Conservation (phyloP, 1,140 invertebrate genomes). For the Acromyrmex charruanus region DNA sequence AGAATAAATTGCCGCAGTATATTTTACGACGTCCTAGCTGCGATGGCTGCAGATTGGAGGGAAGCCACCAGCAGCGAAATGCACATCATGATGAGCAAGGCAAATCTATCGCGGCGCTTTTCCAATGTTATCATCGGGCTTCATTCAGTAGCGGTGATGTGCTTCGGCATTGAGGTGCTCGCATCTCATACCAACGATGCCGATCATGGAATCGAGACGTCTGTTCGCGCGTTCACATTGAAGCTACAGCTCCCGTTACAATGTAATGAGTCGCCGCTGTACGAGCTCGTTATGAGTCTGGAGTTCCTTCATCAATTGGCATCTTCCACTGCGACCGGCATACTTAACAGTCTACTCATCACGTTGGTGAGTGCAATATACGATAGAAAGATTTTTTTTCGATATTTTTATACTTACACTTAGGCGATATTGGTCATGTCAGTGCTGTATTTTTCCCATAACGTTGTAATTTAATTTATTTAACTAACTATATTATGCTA, state of each 20-base stretch:
- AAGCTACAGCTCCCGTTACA: slow-evolving; percentile 60
- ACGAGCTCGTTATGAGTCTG: slow-evolving; percentile 32
- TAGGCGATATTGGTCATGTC: not conserved
- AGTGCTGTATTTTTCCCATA: not conserved
- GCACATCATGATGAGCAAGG: slow-evolving; percentile 32
- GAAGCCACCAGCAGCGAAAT: not conserved
- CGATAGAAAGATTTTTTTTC: not conserved
- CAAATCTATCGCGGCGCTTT: slow-evolving; percentile 3
- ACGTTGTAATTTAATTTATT: no score
- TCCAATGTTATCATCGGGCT: slow-evolving; percentile 48
- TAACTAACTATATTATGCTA: no score
- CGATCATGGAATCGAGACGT: not conserved
- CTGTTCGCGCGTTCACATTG: slow-evolving; percentile 40
- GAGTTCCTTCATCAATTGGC: slow-evolving; percentile 43
- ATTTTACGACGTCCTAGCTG: slow-evolving; percentile 44
- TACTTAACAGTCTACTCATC: slow-evolving; percentile 51
- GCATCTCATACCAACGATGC: not conserved
- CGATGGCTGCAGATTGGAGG: slow-evolving; percentile 48
- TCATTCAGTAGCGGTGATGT: not conserved
- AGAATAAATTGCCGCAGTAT: slow-evolving; percentile 53
- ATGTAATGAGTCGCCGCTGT: slow-evolving; percentile 31
- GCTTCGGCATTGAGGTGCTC: not conserved
- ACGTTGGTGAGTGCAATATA: slow-evolving; percentile 49
- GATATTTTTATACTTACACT: not conserved
- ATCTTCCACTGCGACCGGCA: not conserved